These are phyloP conservation scores for Spilarctia lutea DNA, from an alignment of 2,888 invertebrate genomes.

Conservation along the genomic window DNA sequence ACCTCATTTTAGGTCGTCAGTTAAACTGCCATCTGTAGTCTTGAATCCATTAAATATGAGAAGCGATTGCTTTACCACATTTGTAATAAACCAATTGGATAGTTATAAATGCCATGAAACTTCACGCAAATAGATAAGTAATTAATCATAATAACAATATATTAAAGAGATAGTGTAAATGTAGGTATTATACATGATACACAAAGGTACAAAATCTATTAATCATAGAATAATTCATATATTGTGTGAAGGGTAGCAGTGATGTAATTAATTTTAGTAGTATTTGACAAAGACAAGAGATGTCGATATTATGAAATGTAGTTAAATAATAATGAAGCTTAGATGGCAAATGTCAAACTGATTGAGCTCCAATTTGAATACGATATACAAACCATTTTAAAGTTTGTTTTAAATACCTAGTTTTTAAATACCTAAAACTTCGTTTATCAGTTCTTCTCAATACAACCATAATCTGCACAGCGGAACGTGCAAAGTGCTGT, in stretches of 20 bases:
- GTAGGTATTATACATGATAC: not conserved
- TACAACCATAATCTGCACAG: too few species aligned
- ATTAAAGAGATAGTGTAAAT: constrained; percentile 1
- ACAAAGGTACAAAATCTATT: not conserved
- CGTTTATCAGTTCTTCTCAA: too few species aligned
- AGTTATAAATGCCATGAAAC: not conserved
- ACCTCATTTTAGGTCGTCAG: not conserved
- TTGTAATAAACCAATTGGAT: not conserved
- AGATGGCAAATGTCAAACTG: not conserved
- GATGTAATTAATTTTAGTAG: not conserved
- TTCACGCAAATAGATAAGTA: not conserved
- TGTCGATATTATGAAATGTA: not conserved
- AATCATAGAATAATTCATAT: constrained; percentile 2
- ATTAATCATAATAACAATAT: constrained; percentile 7
- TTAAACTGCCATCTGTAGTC: not conserved
- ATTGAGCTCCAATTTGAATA: too few species aligned
- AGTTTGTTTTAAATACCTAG: too few species aligned
- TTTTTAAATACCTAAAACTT: too few species aligned
- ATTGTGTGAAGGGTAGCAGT: not conserved
- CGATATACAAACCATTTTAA: too few species aligned
- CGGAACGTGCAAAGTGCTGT: too few species aligned
- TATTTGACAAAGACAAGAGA: not conserved
- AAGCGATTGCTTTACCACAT: not conserved
- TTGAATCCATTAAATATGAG: not conserved
- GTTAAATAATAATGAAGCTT: not conserved